Evolutionary conservation across 2,797 vertebrate species (phyloP).

Genomic region (Ceryle rudis): DNA sequence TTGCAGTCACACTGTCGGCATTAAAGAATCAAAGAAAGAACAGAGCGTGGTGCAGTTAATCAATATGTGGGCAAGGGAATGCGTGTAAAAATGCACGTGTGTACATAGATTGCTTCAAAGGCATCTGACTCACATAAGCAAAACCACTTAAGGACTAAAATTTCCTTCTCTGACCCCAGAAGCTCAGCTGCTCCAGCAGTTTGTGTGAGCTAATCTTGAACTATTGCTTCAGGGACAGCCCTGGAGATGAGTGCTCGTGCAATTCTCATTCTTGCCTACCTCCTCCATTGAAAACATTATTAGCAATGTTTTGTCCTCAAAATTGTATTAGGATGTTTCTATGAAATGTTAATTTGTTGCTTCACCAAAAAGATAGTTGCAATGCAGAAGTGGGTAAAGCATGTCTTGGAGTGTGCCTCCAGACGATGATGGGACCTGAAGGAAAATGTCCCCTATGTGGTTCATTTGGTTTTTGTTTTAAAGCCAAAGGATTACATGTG

Average conservation of each 20-base stretch:
- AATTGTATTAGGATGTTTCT: not conserved
- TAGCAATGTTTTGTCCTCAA: not conserved
- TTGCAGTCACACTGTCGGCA: not conserved
- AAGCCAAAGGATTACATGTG: slow-evolving; percentile 26
- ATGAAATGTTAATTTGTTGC: not conserved
- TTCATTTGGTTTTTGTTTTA: slow-evolving; percentile 19
- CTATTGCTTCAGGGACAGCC: not conserved
- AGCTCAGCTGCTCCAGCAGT: slow-evolving; percentile 30
- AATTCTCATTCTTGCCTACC: not conserved
- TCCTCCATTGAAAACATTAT: not conserved
- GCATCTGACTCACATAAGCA: not conserved
- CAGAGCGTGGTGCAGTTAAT: not conserved
- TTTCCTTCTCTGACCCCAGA: slow-evolving; percentile 13
- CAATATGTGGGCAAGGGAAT: not conserved
- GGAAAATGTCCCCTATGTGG: not conserved
- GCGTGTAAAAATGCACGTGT: not conserved
- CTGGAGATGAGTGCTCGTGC: not conserved
- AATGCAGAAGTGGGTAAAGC: not conserved
- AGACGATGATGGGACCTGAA: not conserved
- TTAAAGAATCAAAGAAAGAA: not conserved
- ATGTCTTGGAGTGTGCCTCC: not conserved
- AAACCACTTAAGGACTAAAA: not conserved
- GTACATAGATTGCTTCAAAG: not conserved
- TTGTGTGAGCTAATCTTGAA: not conserved
- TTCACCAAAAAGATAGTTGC: not conserved